Percentiles rank a stretch among this genome's conserved stretches.
Evolutionary conservation across 2,888 invertebrate genomes (phyloP).

Genomic region (Caenorhabditis doughertyi): DNA sequence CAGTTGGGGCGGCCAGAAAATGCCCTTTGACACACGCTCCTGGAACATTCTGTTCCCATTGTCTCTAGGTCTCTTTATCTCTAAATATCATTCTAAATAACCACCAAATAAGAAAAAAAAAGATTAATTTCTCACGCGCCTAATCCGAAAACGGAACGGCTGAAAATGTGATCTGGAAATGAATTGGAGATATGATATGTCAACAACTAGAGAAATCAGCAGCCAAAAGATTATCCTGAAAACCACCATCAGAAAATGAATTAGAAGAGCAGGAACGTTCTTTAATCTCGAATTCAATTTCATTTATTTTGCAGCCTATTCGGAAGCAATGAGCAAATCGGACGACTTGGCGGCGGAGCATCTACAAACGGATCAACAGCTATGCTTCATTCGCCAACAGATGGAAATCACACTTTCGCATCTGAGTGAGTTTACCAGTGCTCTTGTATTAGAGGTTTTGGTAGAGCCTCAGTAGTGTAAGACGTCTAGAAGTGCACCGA

Average conservation of each 20-base stretch:
- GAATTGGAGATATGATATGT: neutral
- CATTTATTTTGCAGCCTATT: constrained; percentile 72
- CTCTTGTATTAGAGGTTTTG: no score
- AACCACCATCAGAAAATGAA: neutral
- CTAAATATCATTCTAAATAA: neutral
- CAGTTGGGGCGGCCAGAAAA: neutral
- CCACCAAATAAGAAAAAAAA: neutral
- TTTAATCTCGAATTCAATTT: neutral
- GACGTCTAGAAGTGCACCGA: no score
- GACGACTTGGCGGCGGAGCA: constrained; percentile 66
- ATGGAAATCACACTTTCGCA: constrained; percentile 44
- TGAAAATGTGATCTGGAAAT: neutral
- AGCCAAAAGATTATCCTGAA: neutral
- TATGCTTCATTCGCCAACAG: constrained; percentile 67
- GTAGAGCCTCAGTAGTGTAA: no score
- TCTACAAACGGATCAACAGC: constrained; percentile 66
- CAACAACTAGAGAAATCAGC: neutral
- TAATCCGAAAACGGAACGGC: constrained; percentile 13
- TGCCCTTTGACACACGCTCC: constrained; percentile 48
- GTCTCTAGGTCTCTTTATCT: constrained; percentile 3
- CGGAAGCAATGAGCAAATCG: constrained; percentile 71
- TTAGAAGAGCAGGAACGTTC: neutral
- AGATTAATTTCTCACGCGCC: neutral
- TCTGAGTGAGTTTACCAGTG: constrained; percentile 53
- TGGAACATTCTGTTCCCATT: constrained; percentile 23